These are phyloP conservation scores for Pollachius pollachius DNA, from an alignment of 2,113 vertebrate species.

Conservation along the genomic window DNA sequence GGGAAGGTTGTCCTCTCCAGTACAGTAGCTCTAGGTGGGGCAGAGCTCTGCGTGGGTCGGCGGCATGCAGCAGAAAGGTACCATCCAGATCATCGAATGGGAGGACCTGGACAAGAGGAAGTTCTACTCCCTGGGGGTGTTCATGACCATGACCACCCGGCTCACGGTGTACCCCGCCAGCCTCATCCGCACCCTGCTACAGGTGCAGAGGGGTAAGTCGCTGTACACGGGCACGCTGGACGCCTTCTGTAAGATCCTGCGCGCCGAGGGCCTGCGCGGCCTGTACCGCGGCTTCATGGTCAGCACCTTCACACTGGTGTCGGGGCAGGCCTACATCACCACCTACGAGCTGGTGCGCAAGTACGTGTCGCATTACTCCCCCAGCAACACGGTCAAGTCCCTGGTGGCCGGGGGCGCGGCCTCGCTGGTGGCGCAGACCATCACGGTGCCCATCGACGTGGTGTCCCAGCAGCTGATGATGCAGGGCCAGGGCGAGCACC, in stretches of 20 bases:
- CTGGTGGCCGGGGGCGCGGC: constrained; percentile 90
- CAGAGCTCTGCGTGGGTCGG: constrained; percentile 2
- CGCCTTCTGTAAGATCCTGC: constrained; percentile 89
- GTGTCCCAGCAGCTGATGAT: constrained; percentile 97
- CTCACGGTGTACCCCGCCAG: constrained; percentile 92
- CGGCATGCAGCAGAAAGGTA: constrained; percentile 78
- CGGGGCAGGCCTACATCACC: constrained; percentile 93
- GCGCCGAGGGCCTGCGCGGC: constrained; percentile 79
- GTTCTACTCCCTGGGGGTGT: constrained; percentile 91
- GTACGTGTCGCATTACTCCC: constrained; percentile 82
- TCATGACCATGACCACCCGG: constrained; percentile 93
- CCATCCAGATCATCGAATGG: constrained; percentile 97
- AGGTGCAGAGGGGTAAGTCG: constrained; percentile 92
- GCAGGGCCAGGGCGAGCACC: constrained; percentile 85
- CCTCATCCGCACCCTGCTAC: constrained; percentile 89
- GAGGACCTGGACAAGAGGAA: constrained; percentile 97
- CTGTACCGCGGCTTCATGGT: constrained; percentile 94
- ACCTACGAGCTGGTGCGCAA: constrained; percentile 93
- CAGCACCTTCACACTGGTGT: constrained; percentile 90
- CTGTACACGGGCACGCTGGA: constrained; percentile 90
- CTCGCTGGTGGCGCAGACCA: constrained; percentile 94
- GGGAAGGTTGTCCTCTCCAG: background rate
- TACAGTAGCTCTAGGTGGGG: constrained; percentile 37
- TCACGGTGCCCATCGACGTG: constrained; percentile 93
- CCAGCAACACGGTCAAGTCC: constrained; percentile 89